Evolutionary conservation across 1,140 invertebrate genomes (phyloP).

Genomic region (Sinonovacula constricta): DNA sequence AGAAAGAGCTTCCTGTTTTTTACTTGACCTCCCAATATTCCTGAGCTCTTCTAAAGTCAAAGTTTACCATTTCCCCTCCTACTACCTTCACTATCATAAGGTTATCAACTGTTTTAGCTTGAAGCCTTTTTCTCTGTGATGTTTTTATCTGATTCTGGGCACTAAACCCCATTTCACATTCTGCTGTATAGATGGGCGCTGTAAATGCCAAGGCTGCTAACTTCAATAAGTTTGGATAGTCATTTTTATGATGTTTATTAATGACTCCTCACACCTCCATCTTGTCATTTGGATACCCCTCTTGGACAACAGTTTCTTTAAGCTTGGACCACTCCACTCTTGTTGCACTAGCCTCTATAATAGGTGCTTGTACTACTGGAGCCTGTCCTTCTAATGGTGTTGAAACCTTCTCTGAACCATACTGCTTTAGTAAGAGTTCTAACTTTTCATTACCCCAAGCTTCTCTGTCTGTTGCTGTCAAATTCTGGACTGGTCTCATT

Average conservation of each 20-base stretch:
- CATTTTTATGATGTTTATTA: not conserved
- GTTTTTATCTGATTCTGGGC: not conserved
- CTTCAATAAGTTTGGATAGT: not conserved
- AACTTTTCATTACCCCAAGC: conserved; percentile 24
- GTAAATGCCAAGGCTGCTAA: not conserved
- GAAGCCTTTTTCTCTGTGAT: not conserved
- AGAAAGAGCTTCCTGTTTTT: no score
- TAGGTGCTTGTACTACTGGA: not conserved
- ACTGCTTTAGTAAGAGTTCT: conserved; percentile 21
- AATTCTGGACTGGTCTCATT: conserved; percentile 27
- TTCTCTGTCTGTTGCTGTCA: not conserved
- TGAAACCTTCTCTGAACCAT: conserved; percentile 1
- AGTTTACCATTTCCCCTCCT: not conserved
- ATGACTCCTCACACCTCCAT: not conserved
- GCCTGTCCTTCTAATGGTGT: not conserved
- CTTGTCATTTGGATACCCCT: conserved; percentile 4
- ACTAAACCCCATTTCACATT: not conserved
- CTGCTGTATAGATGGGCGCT: not conserved
- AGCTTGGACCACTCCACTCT: not conserved
- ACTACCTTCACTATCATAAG: not conserved
- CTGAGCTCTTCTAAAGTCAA: not conserved
- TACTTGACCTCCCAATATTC: not conserved
- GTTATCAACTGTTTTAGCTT: no score
- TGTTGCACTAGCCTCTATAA: not conserved
- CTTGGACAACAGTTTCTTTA: not conserved